These are phyloP conservation scores for Macroglossus sobrinus DNA, from an alignment of 2,113 vertebrate species.

Conservation along the genomic window DNA sequence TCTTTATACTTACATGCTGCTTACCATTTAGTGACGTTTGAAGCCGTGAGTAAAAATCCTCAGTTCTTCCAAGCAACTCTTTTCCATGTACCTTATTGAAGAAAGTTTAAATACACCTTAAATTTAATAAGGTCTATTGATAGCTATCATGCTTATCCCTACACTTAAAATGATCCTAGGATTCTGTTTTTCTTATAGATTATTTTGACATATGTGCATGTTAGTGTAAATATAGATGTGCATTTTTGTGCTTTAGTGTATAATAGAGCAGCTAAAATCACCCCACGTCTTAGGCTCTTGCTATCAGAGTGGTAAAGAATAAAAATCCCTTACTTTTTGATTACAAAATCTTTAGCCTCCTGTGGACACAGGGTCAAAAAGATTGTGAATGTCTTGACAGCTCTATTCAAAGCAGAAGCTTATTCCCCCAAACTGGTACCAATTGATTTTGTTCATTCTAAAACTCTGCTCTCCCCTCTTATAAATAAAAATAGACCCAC, in stretches of 20 bases:
- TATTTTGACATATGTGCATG: background rate
- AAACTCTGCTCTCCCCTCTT: conserved; percentile 27
- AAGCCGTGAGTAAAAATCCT: conserved; percentile 46
- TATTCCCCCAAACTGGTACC: conserved; percentile 60
- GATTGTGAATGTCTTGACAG: conserved; percentile 68
- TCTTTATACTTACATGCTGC: background rate
- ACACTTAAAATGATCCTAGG: conserved; percentile 15
- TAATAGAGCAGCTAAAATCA: conserved; percentile 44
- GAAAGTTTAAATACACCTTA: conserved; percentile 61
- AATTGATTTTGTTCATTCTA: conserved; percentile 69
- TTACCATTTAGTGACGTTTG: background rate
- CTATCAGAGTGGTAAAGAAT: background rate
- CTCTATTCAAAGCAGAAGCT: conserved; percentile 70
- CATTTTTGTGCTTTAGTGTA: background rate
- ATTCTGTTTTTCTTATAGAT: background rate
- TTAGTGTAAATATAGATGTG: background rate
- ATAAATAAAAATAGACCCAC: conserved; percentile 54
- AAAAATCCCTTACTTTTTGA: conserved; percentile 63
- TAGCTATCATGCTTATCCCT: conserved; percentile 56
- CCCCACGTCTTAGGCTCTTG: background rate
- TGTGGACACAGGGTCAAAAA: conserved; percentile 58
- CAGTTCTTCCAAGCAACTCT: conserved; percentile 61
- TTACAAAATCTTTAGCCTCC: conserved; percentile 60
- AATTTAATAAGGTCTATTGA: conserved; percentile 34
- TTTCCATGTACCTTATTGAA: conserved; percentile 63